phyloP scores from a whole-genome alignment of 2,113 vertebrate species.

The Pipa parva region DNA sequence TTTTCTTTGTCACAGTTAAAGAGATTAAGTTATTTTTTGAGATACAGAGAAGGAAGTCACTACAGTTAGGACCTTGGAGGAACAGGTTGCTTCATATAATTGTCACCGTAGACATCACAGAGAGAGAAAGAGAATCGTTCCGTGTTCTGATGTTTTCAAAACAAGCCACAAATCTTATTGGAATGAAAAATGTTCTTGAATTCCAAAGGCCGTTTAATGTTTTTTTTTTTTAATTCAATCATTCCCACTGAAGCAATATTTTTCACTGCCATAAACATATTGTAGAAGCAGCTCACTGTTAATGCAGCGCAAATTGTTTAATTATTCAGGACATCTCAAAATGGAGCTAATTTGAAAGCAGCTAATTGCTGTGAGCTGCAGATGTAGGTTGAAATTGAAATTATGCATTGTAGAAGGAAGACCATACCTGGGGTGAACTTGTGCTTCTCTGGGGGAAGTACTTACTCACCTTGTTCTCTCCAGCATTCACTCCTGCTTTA shows the following conservation, averaged over 20 bases:
- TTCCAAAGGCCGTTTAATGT: slow-evolving; percentile 31
- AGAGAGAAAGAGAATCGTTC: slow-evolving; percentile 15
- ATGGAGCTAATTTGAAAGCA: slow-evolving; percentile 36
- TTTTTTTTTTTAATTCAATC: not conserved
- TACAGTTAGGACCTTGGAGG: not conserved
- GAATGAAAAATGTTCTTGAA: slow-evolving; percentile 20
- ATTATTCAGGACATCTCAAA: slow-evolving; percentile 29
- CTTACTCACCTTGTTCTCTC: no score
- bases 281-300: slow-evolving; percentile 21
- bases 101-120: slow-evolving; percentile 8
- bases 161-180: slow-evolving; percentile 7
- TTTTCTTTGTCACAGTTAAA: not conserved
- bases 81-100: not conserved
- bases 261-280: slow-evolving; percentile 21
- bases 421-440: slow-evolving; percentile 35
- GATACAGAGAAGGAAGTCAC: not conserved
- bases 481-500: no score
- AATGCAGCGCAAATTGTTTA: slow-evolving; percentile 34
- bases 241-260: slow-evolving; percentile 23
- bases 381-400: slow-evolving; percentile 21
- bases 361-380: slow-evolving; percentile 33
- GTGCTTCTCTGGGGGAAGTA: no score
- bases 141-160: slow-evolving; percentile 18
- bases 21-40: not conserved
- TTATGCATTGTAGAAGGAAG: slow-evolving; percentile 40